phyloP scores from a whole-genome alignment of 2,888 invertebrate genomes.

The Melieria crassipennis region DNA sequence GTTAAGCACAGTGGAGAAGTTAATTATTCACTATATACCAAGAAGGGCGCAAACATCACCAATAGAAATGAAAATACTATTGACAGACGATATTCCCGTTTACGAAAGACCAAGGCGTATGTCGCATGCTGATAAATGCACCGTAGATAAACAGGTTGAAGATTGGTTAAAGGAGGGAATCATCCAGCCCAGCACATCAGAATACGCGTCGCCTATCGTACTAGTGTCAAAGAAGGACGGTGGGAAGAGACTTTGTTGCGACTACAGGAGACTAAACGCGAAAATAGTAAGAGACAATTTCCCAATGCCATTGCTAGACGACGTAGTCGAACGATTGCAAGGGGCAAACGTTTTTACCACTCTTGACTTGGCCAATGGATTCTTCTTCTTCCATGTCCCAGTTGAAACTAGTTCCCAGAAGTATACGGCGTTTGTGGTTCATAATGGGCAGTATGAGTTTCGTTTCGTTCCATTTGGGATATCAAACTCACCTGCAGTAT shows the following conservation, averaged over 20 bases:
- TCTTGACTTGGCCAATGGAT: conserved; percentile 22
- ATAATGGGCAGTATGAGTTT: conserved; percentile 8
- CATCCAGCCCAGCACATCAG: too few species aligned
- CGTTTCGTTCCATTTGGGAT: conserved; percentile 5
- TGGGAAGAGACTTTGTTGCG: too few species aligned
- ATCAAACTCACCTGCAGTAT: conserved; percentile 1
- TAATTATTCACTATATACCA: neutral
- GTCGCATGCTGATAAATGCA: too few species aligned
- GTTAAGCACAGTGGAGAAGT: neutral
- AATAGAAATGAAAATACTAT: neutral
- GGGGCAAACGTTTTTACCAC: conserved; percentile 14
- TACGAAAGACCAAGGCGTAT: too few species aligned
- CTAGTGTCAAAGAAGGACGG: too few species aligned
- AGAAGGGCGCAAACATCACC: neutral
- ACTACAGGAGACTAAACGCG: conserved; percentile 21
- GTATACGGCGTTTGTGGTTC: conserved; percentile 20
- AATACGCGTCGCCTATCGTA: too few species aligned
- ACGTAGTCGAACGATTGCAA: conserved; percentile 18
- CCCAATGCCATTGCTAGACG: conserved; percentile 21
- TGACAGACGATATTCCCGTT: conserved; percentile 14
- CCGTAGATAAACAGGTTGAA: too few species aligned
- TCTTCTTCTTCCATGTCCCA: conserved; percentile 31
- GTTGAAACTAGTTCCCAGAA: conserved; percentile 3
- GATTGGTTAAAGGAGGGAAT: too few species aligned
- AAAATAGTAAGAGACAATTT: conserved; percentile 22